Percentiles rank a stretch among this genome's conserved stretches.
Conservation (phyloP, 1,140 invertebrate species). For the Drosophila micromelanica region DNA sequence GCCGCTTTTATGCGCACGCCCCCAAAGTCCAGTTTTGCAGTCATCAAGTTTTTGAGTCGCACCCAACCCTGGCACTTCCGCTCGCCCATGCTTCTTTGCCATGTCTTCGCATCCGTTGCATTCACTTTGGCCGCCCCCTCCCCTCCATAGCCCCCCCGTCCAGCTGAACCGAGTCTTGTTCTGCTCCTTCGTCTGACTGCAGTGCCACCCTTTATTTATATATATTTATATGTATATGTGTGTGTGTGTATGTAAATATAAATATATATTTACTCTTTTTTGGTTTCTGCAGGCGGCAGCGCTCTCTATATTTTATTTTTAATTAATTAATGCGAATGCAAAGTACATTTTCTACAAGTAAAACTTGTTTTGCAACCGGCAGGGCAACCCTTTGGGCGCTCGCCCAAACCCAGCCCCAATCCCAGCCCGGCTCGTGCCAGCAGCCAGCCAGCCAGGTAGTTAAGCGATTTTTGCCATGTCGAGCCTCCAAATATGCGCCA, state of each 20-base stretch:
- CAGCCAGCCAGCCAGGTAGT: slow-evolving; percentile 25
- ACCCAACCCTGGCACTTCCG: slow-evolving; percentile 52
- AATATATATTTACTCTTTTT: slow-evolving; percentile 12
- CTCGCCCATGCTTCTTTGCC: slow-evolving; percentile 75
- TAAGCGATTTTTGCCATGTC: slow-evolving; percentile 45
- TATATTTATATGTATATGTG: slow-evolving; percentile 8
- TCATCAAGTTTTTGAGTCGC: slow-evolving; percentile 78
- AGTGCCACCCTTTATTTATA: slow-evolving; percentile 67
- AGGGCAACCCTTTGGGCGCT: slow-evolving; percentile 43
- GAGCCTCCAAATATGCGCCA: slow-evolving; percentile 75
- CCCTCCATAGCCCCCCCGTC: neutral
- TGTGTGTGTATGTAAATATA: slow-evolving; percentile 12
- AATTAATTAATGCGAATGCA: slow-evolving; percentile 84
- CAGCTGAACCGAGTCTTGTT: slow-evolving; percentile 23
- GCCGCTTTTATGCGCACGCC: slow-evolving; percentile 72
- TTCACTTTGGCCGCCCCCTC: slow-evolving; percentile 39
- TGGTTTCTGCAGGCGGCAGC: slow-evolving; percentile 42
- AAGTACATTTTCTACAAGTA: slow-evolving; percentile 84
- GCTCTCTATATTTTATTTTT: slow-evolving; percentile 79
- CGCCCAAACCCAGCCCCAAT: neutral
- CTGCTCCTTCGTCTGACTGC: slow-evolving; percentile 62
- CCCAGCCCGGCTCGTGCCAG: neutral
- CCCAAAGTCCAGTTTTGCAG: slow-evolving; percentile 75
- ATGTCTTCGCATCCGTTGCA: slow-evolving; percentile 83
- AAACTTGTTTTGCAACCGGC: slow-evolving; percentile 80